Evolutionary conservation across 1,140 invertebrate genomes (phyloP), one percentile per base, ranked within the genome.

Genomic region (Drosophila suzukii): DNA sequence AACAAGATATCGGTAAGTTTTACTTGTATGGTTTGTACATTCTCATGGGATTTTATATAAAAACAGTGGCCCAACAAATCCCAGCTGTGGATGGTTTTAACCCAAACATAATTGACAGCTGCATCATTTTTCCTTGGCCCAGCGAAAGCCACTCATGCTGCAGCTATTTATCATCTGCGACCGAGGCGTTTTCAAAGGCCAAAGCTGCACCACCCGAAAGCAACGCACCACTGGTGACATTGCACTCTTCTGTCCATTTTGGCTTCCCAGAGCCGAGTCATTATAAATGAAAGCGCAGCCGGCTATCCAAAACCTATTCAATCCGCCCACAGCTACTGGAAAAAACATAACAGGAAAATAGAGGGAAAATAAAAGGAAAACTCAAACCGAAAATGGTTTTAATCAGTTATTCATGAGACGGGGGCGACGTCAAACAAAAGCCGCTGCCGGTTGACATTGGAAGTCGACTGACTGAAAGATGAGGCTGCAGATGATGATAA

Each of bases 341-440:
- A 43, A 73, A 50, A 60, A 24, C 32, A 6, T 11, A 44, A 13
- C 39, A 32, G 30, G 13, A 68, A 54, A 51, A 65, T 63, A 62
- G 63, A 41, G 60, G 27, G 3, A 65, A 65, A 65, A 65, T 65
- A 44, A 66, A 68, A 62, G 59, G 43, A 66, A 53, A 68, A 67
- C 61, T 68, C 65, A 77, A 83, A 79, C 77, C 73, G 67, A 88
- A 88, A 88, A 88, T 78, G 84, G 80, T 84, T 89, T 89, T 88
- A 88, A 88, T 88, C 84, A 88, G 84, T 88, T 88, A 88, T 88
- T 88, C 84, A 88, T 88, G 84, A 88, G 83, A 17, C 79, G 75
- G 83, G 76, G 76, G 81, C 41, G 73, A 78, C 75, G 85, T 77
- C 84, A 88, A 84, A 88, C 84, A 88, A 88, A 88, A 89, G 84